A percentile compares a stretch with the other conserved stretches of the same genome.
phyloP scores from a whole-genome alignment of 2,113 vertebrate genomes.

The Calidris pugnax region DNA sequence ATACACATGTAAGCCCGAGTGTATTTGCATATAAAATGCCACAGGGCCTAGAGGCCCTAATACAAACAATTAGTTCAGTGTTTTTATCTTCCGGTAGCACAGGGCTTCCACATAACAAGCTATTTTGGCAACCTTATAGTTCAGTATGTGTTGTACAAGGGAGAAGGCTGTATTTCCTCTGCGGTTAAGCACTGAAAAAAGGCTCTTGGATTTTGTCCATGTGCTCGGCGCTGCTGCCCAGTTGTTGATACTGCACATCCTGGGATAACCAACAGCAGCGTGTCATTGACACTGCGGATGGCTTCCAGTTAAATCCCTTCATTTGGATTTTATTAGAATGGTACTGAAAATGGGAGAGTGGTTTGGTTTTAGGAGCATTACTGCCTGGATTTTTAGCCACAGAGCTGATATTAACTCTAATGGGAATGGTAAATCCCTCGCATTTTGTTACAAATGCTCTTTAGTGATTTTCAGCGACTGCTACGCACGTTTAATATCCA shows the following conservation, averaged over 20 bases:
- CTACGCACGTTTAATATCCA: neutral
- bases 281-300: neutral
- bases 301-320: conserved; percentile 9
- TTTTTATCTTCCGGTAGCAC: conserved; percentile 59
- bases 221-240: neutral
- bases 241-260: neutral
- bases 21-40: conserved; percentile 64
- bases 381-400: neutral
- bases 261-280: neutral
- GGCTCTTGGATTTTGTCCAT: neutral
- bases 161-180: neutral
- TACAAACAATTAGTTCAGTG: conserved; percentile 35
- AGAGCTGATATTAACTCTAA: neutral
- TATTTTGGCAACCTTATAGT: conserved; percentile 19
- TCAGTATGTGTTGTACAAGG: neutral
- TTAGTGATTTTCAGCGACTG: neutral
- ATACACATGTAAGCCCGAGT: conserved; percentile 28
- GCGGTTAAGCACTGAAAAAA: neutral
- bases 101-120: conserved; percentile 10
- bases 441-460: neutral
- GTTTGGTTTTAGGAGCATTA: conserved; percentile 9
- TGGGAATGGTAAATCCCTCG: neutral
- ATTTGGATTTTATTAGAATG: conserved; percentile 23
- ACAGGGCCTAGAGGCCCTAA: neutral
- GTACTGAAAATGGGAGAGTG: neutral